Evolutionary conservation across 2,888 invertebrate genomes (phyloP).

Genomic region (Leucozona laternaria): DNA sequence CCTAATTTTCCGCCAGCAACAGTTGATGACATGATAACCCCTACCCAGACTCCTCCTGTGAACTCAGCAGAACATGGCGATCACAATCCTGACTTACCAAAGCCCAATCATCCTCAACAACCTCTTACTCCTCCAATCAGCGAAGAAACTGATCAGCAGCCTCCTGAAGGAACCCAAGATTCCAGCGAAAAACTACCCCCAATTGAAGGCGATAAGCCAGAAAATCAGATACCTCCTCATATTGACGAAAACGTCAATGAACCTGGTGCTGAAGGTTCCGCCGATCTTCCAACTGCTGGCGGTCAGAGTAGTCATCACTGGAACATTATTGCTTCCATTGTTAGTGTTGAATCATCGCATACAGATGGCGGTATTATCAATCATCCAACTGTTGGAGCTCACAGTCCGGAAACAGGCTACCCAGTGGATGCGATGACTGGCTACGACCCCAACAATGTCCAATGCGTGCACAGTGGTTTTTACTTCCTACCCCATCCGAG

Average conservation of each 20-base stretch:
- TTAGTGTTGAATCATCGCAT: constrained; percentile 39
- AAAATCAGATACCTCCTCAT: not conserved
- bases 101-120: not conserved
- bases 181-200: not conserved
- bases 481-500: constrained; percentile 82
- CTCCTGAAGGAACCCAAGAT: not conserved
- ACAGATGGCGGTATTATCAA: not conserved
- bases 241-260: not conserved
- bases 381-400: constrained; percentile 78
- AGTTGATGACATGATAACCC: not conserved
- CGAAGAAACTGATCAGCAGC: not conserved
- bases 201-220: not conserved
- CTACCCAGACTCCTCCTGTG: not conserved
- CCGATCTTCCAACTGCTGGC: not conserved
- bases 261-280: not conserved
- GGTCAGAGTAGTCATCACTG: not conserved
- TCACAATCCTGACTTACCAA: not conserved
- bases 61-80: not conserved
- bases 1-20: too few species aligned
- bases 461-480: constrained; percentile 81
- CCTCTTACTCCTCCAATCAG: not conserved
- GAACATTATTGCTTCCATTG: constrained; percentile 48
- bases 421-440: constrained; percentile 78
- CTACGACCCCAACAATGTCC: constrained; percentile 79
- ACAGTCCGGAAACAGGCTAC: constrained; percentile 78